A percentile compares a stretch with the other conserved stretches of the same genome.
Evolutionary conservation across 2,113 vertebrate species (phyloP).

Genomic region (Gracilinanus agilis): DNA sequence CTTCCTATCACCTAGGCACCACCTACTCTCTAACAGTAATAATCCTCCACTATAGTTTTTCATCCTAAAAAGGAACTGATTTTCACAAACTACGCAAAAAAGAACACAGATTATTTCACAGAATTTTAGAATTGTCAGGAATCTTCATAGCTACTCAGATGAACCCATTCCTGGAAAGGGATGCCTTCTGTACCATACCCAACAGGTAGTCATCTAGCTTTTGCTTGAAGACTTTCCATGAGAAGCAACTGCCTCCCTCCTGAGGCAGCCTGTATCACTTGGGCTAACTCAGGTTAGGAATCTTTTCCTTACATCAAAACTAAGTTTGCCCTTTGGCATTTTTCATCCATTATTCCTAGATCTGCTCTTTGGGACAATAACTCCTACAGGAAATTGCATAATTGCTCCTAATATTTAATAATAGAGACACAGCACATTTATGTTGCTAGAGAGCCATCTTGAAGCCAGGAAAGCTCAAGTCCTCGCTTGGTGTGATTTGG

Average conservation of each 20-base stretch:
- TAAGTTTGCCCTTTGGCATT: not conserved
- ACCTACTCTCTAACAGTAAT: no score
- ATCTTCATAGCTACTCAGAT: not conserved
- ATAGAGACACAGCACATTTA: not conserved
- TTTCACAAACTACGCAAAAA: no score
- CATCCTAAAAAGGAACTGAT: no score
- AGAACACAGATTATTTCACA: no score
- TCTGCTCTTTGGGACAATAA: not conserved
- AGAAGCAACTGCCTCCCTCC: not conserved
- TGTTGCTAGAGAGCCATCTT: not conserved
- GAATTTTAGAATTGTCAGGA: not conserved
- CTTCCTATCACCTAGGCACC: no score
- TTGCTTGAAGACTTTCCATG: not conserved
- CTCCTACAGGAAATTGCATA: not conserved
- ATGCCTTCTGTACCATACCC: not conserved
- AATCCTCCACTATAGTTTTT: no score
- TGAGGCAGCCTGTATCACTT: not conserved
- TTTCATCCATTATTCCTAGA: not conserved
- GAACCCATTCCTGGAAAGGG: not conserved
- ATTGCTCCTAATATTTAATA: not conserved
- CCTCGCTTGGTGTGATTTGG: not conserved
- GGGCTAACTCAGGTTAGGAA: not conserved
- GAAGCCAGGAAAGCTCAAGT: not conserved
- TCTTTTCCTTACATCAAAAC: not conserved
- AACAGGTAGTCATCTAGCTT: not conserved